phyloP scores from a whole-genome alignment of 2,888 invertebrate genomes.

The Drosophila neonasuta region DNA sequence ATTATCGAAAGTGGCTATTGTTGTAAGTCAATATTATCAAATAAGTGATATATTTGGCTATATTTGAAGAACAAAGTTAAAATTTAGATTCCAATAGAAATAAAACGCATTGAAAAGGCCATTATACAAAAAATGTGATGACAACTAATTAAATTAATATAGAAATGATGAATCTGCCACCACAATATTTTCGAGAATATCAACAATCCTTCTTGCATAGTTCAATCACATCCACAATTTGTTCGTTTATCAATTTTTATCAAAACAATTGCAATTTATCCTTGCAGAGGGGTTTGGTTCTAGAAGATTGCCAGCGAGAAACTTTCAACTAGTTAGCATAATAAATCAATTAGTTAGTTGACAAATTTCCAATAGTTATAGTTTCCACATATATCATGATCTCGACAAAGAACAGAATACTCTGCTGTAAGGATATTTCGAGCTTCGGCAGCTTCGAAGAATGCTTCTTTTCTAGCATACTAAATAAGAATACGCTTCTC shows the following conservation, averaged over 20 bases:
- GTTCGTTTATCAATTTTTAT: slow-evolving; percentile 21
- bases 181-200: background rate
- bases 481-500: slow-evolving; percentile 61
- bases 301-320: slow-evolving; percentile 4
- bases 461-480: slow-evolving; percentile 33
- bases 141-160: background rate
- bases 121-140: background rate
- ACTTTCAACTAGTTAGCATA: slow-evolving; percentile 15
- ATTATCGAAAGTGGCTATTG: background rate
- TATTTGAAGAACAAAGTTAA: background rate
- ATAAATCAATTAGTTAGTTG: slow-evolving; percentile 10
- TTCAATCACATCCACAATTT: background rate
- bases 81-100: background rate
- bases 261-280: slow-evolving; percentile 27
- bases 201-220: background rate
- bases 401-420: background rate
- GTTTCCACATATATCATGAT: slow-evolving; percentile 11
- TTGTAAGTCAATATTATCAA: background rate
- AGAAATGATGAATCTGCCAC: background rate
- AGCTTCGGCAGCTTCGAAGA: slow-evolving; percentile 28
- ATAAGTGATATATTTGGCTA: no score
- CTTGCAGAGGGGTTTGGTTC: slow-evolving; percentile 16
- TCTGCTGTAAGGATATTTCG: slow-evolving; percentile 25
- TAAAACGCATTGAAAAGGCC: background rate
- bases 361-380: slow-evolving; percentile 7